Base-by-base conservation (phyloP, 2,113 vertebrate species). In the Alethe diademata region DNA sequence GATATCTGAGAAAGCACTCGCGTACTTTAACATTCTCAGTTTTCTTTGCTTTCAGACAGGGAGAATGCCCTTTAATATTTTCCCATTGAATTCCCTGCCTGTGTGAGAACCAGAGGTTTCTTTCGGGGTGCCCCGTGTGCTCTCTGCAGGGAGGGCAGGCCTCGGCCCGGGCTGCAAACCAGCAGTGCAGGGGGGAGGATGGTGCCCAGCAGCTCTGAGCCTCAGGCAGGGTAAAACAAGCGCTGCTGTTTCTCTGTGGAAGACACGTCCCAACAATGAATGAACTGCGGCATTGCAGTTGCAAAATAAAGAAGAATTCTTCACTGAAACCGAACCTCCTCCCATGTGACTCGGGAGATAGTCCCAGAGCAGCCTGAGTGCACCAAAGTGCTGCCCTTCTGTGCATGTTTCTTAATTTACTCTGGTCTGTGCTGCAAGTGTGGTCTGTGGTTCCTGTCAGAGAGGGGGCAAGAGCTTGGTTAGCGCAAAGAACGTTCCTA, bases 341-440 rank as follows among this genome's bases (percentile, higher is more conserved):
- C 45, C 93, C 76, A 9, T 84, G 86, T 93, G 78, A 95, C 76
- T 95, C 79, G 2, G 7, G 61, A 82, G 88, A 45, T 70, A 75
- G 93, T 86, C 81, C 36, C 33, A 54, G 78, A 82, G 81, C 86
- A 90, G 72, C 47, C 84, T 5, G 33, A 84, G 58, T 70, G 28
- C 69, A 66, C 72, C 6, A 8, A 88, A 90, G 86, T 84, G 92
- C 31, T n/a, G 62, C 86, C 50, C 57, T 90, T 76, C 57, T 81
- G 31, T 76, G 70, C 76, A 2, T 75, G 88, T 94, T 97, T 97
- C 96, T 96, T 97, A 83, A 95, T 97, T 97, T 95, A 94, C 60
- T 95, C 82, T 89, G 88, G 24, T 78, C 31, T 60, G 61, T 89
- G 90, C 86, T 92, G 38, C 93, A 87, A 88, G 62, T 73, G 75